Percentiles rank a stretch among this genome's conserved stretches.
Conservation (phyloP, 2,888 invertebrate species). For the Cantharis nigra region DNA sequence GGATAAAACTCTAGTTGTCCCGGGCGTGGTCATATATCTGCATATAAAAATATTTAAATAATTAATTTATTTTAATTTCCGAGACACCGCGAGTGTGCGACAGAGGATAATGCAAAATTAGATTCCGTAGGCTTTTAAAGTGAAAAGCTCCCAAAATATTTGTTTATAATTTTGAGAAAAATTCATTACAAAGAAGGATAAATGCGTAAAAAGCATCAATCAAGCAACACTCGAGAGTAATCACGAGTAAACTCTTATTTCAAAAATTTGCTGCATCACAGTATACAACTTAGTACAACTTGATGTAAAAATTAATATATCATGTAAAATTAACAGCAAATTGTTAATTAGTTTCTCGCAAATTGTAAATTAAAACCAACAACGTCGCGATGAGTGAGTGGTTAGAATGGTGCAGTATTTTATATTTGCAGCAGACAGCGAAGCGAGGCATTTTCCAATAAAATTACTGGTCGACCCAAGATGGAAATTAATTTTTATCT, state of each 20-base stretch:
- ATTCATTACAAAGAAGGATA: not conserved
- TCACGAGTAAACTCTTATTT: constrained; percentile 1
- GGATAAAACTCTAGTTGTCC: constrained; percentile 42
- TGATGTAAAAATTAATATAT: constrained; percentile 29
- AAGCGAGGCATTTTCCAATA: constrained; percentile 46
- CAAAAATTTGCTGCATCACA: not conserved
- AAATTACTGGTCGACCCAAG: constrained; percentile 46
- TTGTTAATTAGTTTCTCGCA: constrained; percentile 38
- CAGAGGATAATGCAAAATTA: not conserved
- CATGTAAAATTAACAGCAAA: constrained; percentile 35
- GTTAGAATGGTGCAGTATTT: constrained; percentile 41
- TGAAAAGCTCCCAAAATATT: not conserved
- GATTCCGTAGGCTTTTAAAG: not conserved
- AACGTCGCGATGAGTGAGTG: constrained; percentile 31
- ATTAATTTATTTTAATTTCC: not conserved
- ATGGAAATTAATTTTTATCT: constrained; percentile 50
- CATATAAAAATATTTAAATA: constrained; percentile 24
- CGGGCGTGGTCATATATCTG: constrained; percentile 41
- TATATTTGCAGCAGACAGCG: constrained; percentile 45
- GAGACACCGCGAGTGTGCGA: not conserved
- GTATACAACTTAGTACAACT: not conserved
- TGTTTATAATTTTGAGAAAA: not conserved
- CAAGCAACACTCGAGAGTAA: not conserved
- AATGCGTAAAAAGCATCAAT: not conserved
- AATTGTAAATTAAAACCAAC: constrained; percentile 39